These are phyloP conservation scores for Vanessa atalanta DNA, from an alignment of 1,140 invertebrate species.

Conservation along the genomic window DNA sequence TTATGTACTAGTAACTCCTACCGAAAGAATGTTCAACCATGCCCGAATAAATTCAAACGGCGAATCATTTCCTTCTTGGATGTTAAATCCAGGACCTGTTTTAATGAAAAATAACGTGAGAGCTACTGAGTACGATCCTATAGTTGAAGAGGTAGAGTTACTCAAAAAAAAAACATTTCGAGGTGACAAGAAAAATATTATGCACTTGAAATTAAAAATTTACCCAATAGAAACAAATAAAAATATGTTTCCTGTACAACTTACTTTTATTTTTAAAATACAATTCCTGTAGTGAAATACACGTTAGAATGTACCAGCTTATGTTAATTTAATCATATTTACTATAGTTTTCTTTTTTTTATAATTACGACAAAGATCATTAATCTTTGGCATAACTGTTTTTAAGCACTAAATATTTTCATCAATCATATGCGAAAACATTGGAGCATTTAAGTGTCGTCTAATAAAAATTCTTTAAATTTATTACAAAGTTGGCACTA, in stretches of 20 bases:
- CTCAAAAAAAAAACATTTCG: too few species aligned
- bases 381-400: conserved; percentile 54
- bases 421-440: conserved; percentile 3
- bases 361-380: conserved; percentile 49
- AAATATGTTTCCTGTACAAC: conserved; percentile 37
- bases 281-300: conserved; percentile 56
- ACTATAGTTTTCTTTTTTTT: conserved; percentile 26
- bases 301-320: conserved; percentile 36
- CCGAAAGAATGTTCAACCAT: too few species aligned
- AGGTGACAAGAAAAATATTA: background rate
- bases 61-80: too few species aligned
- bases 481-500: background rate
- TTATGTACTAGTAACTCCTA: too few species aligned
- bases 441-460: background rate
- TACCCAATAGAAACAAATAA: background rate
- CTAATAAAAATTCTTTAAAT: background rate
- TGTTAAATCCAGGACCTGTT: too few species aligned
- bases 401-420: background rate
- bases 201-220: background rate
- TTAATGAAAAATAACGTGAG: too few species aligned
- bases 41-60: too few species aligned
- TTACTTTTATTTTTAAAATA: conserved; percentile 56
- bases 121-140: too few species aligned
- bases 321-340: conserved; percentile 26
- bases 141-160: too few species aligned